phyloP scores from a whole-genome alignment of 2,888 invertebrate genomes.

The Sympetrum striolatum region DNA sequence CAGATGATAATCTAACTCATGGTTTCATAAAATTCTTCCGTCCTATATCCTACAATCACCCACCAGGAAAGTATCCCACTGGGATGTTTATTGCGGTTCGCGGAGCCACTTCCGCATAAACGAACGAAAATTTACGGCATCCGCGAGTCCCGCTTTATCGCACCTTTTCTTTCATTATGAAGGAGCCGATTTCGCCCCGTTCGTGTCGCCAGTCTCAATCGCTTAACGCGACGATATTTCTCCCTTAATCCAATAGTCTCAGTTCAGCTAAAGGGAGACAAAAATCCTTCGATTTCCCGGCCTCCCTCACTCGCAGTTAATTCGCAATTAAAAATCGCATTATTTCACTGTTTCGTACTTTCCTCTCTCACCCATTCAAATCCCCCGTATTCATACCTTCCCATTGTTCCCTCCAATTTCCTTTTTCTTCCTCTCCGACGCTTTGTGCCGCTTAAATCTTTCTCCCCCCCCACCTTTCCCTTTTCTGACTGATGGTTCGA shows the following conservation, averaged over 20 bases:
- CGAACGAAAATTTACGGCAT: too few species aligned
- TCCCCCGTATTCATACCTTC: neutral
- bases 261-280: neutral
- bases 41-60: too few species aligned
- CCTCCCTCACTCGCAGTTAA: neutral
- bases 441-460: neutral
- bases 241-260: neutral
- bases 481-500: neutral
- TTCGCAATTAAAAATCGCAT: conserved; percentile 27
- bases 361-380: neutral
- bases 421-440: neutral
- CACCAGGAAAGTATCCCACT: too few species aligned
- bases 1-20: too few species aligned
- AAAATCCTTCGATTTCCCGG: neutral
- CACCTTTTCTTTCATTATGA: too few species aligned
- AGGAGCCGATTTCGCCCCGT: too few species aligned
- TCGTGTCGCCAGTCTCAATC: neutral
- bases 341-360: neutral
- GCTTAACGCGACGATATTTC: neutral
- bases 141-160: too few species aligned
- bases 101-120: too few species aligned
- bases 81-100: too few species aligned
- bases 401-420: conserved; percentile 19
- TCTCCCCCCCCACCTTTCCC: neutral
- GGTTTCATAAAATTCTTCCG: too few species aligned